Percentiles rank a stretch among this genome's conserved stretches.
Evolutionary conservation across 2,888 invertebrate species (phyloP).

Genomic region (Julus scanicus): DNA sequence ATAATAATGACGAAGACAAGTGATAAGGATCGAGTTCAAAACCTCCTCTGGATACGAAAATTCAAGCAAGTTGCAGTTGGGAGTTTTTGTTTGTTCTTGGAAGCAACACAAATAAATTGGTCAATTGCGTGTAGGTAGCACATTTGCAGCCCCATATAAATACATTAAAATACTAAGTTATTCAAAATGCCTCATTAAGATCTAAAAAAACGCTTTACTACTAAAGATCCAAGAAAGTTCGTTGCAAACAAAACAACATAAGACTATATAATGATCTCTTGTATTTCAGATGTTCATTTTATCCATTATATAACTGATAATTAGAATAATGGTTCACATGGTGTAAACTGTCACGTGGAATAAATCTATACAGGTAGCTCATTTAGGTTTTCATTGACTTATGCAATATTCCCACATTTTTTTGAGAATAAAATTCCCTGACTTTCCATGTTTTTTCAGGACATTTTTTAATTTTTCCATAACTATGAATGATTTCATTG

Average conservation of each 20-base stretch:
- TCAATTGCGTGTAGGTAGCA: background rate
- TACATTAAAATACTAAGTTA: background rate
- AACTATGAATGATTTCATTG: too few species aligned
- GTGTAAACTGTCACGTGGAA: too few species aligned
- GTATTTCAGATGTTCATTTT: too few species aligned
- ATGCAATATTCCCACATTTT: too few species aligned
- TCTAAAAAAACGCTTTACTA: background rate
- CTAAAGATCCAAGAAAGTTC: background rate
- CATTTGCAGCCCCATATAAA: background rate
- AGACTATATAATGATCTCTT: background rate
- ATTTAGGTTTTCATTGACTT: too few species aligned
- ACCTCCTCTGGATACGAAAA: conserved; percentile 34
- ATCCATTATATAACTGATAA: too few species aligned
- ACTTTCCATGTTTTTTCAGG: too few species aligned
- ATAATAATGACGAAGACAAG: background rate
- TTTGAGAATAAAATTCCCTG: too few species aligned
- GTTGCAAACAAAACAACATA: background rate
- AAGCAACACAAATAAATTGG: background rate
- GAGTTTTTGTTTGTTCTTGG: background rate
- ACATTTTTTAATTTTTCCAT: too few species aligned
- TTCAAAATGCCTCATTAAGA: background rate
- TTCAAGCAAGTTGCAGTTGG: background rate
- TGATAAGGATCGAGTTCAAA: conserved; percentile 37
- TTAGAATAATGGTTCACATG: too few species aligned
- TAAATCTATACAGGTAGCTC: too few species aligned